phyloP scores from a whole-genome alignment of 2,888 invertebrate genomes.

The Unio delphinus region DNA sequence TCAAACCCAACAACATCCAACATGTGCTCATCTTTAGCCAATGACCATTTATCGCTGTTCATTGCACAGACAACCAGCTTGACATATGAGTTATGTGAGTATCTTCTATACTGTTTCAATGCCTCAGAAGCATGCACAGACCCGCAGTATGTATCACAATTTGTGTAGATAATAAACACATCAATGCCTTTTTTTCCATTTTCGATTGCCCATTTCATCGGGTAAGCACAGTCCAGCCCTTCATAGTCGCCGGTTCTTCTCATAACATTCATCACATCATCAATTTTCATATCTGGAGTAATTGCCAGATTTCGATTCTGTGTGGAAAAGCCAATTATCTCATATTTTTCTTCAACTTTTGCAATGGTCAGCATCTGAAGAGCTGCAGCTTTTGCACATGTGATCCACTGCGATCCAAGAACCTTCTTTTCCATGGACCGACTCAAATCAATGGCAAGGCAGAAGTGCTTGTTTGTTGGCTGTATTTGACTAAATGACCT shows the following conservation, averaged over 20 bases:
- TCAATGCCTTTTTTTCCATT: conserved; percentile 77
- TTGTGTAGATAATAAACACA: conserved; percentile 82
- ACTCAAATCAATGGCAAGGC: conserved; percentile 77
- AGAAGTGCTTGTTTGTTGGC: conserved; percentile 74
- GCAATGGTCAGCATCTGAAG: conserved; percentile 62
- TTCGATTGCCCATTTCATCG: conserved; percentile 77
- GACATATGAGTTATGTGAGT: conserved; percentile 61
- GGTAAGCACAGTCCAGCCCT: conserved; percentile 52
- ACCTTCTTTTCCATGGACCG: conserved; percentile 70
- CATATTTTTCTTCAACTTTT: conserved; percentile 46
- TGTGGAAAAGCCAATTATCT: conserved; percentile 38
- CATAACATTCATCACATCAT: conserved; percentile 28
- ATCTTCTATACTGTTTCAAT: conserved; percentile 76
- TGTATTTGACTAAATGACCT: conserved; percentile 70
- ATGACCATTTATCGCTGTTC: conserved; percentile 63
- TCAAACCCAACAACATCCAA: conserved; percentile 71
- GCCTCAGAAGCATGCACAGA: conserved; percentile 73
- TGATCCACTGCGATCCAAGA: conserved; percentile 49
- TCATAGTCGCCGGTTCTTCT: background rate
- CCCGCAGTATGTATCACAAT: conserved; percentile 69
- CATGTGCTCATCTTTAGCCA: conserved; percentile 70
- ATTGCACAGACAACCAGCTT: conserved; percentile 57
- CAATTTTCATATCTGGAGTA: conserved; percentile 22
- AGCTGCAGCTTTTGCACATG: conserved; percentile 76
- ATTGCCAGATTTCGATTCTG: conserved; percentile 29